Percentiles rank a stretch among this genome's conserved stretches.
Evolutionary conservation across 1,140 invertebrate species (phyloP).

Genomic region (Hestina assimilis): DNA sequence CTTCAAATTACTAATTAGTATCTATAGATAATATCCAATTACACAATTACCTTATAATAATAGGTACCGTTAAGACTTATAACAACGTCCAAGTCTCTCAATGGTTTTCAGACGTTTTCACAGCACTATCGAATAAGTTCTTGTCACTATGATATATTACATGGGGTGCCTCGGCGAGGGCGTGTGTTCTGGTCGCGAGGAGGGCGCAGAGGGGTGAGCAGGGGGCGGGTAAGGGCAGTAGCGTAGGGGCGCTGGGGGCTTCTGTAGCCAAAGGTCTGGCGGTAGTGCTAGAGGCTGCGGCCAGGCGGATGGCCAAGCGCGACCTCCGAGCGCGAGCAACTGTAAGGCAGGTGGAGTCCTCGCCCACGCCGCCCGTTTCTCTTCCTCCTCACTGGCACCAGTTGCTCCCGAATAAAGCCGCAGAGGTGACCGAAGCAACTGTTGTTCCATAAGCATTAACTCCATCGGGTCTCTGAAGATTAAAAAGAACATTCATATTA

Average conservation of each 20-base stretch:
- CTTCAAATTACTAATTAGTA: constrained; percentile 48
- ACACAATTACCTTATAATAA: constrained; percentile 26
- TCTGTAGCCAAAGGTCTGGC: constrained; percentile 70
- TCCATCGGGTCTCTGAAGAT: constrained; percentile 77
- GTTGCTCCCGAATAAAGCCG: constrained; percentile 62
- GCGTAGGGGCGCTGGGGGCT: constrained; percentile 60
- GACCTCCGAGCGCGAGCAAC: constrained; percentile 63
- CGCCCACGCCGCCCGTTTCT: constrained; percentile 72
- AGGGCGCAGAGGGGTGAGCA: constrained; percentile 45
- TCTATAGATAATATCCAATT: constrained; percentile 28
- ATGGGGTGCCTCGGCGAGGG: constrained; percentile 59
- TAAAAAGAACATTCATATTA: neutral
- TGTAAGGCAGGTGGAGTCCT: constrained; percentile 64
- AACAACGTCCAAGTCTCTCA: constrained; percentile 10
- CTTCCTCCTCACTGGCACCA: constrained; percentile 55
- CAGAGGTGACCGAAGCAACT: constrained; percentile 69
- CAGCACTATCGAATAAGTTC: constrained; percentile 32
- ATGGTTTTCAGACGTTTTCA: constrained; percentile 19
- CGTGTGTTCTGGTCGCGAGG: constrained; percentile 46
- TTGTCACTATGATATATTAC: constrained; percentile 33
- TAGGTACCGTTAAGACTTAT: constrained; percentile 42
- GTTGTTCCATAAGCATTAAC: constrained; percentile 77
- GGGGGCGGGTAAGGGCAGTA: constrained; percentile 74
- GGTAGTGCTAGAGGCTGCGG: constrained; percentile 60
- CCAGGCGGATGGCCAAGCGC: constrained; percentile 64